Percentiles rank a stretch among this genome's conserved stretches.
Evolutionary conservation across 2,113 vertebrate genomes (phyloP).

Genomic region (Atrichornis clamosus): DNA sequence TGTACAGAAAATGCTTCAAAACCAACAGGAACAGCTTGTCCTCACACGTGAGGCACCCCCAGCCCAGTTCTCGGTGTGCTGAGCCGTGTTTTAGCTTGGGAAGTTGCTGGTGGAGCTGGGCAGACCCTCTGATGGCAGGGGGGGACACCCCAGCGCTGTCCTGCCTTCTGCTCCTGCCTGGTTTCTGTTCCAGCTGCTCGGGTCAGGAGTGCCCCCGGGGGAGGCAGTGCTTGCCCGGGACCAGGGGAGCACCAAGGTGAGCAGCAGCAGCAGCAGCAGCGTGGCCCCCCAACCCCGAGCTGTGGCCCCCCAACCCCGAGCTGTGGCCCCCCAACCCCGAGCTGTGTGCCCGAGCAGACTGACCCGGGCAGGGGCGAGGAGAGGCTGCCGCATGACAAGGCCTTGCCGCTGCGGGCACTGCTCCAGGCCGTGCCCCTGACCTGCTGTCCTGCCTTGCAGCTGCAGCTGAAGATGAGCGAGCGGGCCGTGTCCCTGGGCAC

Average conservation of each 20-base stretch:
- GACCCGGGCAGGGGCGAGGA: background rate
- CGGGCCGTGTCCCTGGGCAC: conserved; percentile 72
- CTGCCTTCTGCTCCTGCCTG: background rate
- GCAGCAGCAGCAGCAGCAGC: background rate
- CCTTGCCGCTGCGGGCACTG: rapidly evolving
- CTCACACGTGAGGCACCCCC: background rate
- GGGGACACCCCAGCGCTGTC: rapidly evolving
- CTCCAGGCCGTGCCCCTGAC: background rate
- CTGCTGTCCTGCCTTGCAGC: conserved; percentile 31
- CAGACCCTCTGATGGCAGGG: background rate
- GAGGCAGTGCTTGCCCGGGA: background rate
- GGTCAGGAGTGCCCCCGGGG: background rate
- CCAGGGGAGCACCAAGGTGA: background rate
- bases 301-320: background rate
- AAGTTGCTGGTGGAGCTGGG: background rate
- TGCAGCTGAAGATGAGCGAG: conserved; percentile 79
- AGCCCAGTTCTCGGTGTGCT: rapidly evolving
- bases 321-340: background rate
- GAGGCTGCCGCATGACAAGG: no score
- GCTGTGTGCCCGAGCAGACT: background rate
- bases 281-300: background rate
- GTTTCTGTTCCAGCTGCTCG: conserved; percentile 7
- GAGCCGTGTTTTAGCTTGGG: background rate
- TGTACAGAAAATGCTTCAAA: background rate
- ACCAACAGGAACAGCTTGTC: background rate